These are phyloP conservation scores for Empis stercorea DNA, from an alignment of 2,888 invertebrate species.

Conservation along the genomic window DNA sequence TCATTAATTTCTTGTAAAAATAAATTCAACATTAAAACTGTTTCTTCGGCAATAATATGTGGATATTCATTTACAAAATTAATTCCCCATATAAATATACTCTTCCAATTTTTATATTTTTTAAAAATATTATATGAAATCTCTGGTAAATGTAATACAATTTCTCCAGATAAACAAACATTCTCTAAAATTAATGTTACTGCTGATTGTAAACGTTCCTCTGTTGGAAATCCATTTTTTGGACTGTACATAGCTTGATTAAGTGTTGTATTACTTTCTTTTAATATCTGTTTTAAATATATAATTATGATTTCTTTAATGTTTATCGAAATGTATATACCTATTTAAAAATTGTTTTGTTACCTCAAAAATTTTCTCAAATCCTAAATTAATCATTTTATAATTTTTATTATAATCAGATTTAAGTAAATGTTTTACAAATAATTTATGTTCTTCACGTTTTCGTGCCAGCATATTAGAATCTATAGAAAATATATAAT, in stretches of 20 bases:
- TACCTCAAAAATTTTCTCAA: constrained; percentile 18
- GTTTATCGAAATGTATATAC: no score
- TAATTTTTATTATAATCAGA: constrained; percentile 16
- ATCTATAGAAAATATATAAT: constrained; percentile 14
- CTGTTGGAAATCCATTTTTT: constrained; percentile 13
- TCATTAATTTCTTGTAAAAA: constrained; percentile 17
- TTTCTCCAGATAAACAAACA: constrained; percentile 15
- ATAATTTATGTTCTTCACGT: constrained; percentile 14
- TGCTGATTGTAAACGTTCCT: constrained; percentile 13
- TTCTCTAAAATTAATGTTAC: constrained; percentile 15
- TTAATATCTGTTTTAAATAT: constrained; percentile 17
- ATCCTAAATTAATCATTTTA: constrained; percentile 16
- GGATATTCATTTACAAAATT: constrained; percentile 14
- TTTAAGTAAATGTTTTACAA: constrained; percentile 15
- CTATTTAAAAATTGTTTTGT: no score
- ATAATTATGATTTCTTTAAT: no score
- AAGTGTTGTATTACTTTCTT: constrained; percentile 15
- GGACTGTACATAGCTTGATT: constrained; percentile 9
- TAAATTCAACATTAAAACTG: constrained; percentile 14
- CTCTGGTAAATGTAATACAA: constrained; percentile 19
- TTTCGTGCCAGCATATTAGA: constrained; percentile 14
- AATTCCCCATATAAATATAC: constrained; percentile 16
- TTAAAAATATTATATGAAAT: constrained; percentile 15
- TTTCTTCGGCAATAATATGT: constrained; percentile 15
- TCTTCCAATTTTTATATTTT: constrained; percentile 13